Base-by-base conservation (phyloP, 2,888 invertebrate species). In the Antitype chi region DNA sequence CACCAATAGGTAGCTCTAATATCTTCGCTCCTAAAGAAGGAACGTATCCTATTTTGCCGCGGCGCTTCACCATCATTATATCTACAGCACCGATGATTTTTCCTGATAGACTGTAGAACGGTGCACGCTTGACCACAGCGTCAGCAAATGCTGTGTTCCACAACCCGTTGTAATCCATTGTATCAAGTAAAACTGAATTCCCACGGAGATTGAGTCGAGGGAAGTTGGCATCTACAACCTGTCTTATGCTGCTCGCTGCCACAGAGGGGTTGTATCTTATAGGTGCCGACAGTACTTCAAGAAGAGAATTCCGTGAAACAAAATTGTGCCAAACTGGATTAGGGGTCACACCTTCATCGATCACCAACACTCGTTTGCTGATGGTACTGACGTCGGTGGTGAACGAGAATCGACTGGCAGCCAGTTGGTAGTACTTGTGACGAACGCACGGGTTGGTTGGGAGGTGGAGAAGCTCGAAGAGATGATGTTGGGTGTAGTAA, bases 1-100 rank as follows among this genome's bases (percentile, higher is more conserved):
- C 63, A 0, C 90, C 90, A 2, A 90, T 76, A 7, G 90, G 89
- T 3, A 90, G 9, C 71, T 89, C 88, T 17, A 90, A 62, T 0
- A 89, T n/a, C 70, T 84, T 90, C 0, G 83, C 63, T 32, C 84
- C 63, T 25, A 82, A 0, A 9, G 49, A 38, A 8, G 75, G 28
- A 0, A 74, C 11, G 32, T 81, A 87, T 55, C 87, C 87, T n/a
- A 88, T 70, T 43, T 49, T 82, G 2, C 47, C 81, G 11, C n/a
- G 75, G 43, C 76, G 76, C 28, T 74, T 87, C 23, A 87, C 25
- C 15, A 52, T 81, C 87, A 87, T 87, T 0, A 87, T 38, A 70
- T 87, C 87, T 0, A 87, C 87, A 2, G 77, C 11, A 25, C 87
- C 87, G 9, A 88, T 73, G 5, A 43, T 69, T 62, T 77, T 6